phyloP scores from a whole-genome alignment of 2,113 vertebrate species.

The Cyprinodon variegatus region DNA sequence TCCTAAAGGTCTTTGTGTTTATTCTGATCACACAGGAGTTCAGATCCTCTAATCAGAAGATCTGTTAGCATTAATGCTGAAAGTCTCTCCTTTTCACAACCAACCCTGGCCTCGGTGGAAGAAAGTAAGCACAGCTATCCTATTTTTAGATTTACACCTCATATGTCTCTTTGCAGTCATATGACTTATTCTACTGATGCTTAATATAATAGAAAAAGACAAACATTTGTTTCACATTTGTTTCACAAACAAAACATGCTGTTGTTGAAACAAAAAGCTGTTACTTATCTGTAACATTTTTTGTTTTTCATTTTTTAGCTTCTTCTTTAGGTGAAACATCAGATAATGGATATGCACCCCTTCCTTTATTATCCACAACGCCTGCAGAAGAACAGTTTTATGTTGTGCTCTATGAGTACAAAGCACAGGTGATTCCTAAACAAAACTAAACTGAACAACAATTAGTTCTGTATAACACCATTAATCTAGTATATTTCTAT shows the following conservation, averaged over 20 bases:
- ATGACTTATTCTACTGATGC: no score
- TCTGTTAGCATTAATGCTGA: conserved; percentile 11
- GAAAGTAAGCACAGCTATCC: conserved; percentile 38
- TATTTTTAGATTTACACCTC: background rate
- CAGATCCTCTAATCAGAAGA: conserved; percentile 29
- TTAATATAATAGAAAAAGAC: no score
- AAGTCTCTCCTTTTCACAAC: conserved; percentile 11
- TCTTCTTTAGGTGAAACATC: conserved; percentile 34
- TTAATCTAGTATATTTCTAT: background rate
- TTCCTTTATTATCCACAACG: conserved; percentile 4
- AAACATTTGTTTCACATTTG: no score
- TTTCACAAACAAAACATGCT: background rate
- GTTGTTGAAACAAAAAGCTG: background rate
- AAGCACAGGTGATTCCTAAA: conserved; percentile 58
- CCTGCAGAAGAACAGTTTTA: conserved; percentile 47
- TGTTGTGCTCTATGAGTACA: conserved; percentile 60
- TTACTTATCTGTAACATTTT: background rate
- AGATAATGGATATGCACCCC: conserved; percentile 67
- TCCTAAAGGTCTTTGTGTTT: conserved; percentile 4
- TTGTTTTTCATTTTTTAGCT: background rate
- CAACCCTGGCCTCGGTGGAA: conserved; percentile 38
- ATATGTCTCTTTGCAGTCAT: background rate
- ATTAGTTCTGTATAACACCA: background rate
- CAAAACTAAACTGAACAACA: background rate
- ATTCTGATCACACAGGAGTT: conserved; percentile 25